Evolutionary conservation across 2,113 vertebrate genomes (phyloP), one percentile per base, ranked within the genome.

Genomic region (Oenanthe melanoleuca): DNA sequence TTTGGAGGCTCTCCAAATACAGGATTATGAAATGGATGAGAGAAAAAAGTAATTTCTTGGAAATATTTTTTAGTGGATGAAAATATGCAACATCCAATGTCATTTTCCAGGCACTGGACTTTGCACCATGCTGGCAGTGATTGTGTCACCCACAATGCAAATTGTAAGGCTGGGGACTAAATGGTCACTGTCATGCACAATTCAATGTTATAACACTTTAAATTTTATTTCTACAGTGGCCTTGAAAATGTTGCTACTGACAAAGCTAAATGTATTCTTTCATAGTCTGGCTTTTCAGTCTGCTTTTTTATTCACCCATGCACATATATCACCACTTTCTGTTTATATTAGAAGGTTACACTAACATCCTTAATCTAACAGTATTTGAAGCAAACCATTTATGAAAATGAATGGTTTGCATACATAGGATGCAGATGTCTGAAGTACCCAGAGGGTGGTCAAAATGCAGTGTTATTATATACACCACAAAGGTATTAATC

Each of bases 351-450:
- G 21, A 82, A 82, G 33, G 34, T 92, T 85, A 66, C 47, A n/a
- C 45, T 55, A 70, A 74, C 4, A 23, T 88, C 64, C 37, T 87
- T 91, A 77, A 69, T 56, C 19, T 55, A 90, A 73, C 50, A 33
- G 82, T 45, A 67, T 88, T 94, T 80, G 47, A 93, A 71, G 44
- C 22, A 80, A 94, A 86, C 63, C 31, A 64, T 83, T 89, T 86
- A 80, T 52, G 79, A 94, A 94, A 96, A 93, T 90, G 31, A 92
- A 86, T 70, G 56, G 81, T 57, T 93, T 90, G 44, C 40, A 66
- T 63, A 26, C 1, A 1, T 12, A 64, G 80, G 21, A 28, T 78
- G 56, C 53, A 88, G 56, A 83, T 19, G 12, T 66, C 45, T 93
- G 40, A 91, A 88, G 53, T 40, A 42, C 79, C 40, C 38, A 56